Base-by-base conservation (phyloP, 2,113 vertebrate species). In the Salvelinus fontinalis region DNA sequence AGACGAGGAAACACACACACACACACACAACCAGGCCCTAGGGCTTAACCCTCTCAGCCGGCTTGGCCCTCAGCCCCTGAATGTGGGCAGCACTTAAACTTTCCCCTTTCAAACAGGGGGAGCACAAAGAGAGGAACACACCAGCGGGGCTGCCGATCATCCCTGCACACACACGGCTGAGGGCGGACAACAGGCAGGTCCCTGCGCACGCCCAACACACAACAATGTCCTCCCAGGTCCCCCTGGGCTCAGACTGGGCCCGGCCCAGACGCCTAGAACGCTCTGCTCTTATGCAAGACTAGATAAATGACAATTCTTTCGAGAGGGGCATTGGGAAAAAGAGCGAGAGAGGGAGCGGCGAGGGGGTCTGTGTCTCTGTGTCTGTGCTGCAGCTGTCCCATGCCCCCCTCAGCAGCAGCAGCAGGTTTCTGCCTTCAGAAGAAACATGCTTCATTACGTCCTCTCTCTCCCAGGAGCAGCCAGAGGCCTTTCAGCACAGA, bases 381-480 rank as follows among this genome's bases (percentile, higher is more conserved):
- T 16, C 51, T 54, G 51, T 18, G 51, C 51, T 90, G 96, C 97
- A 99, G 97, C 97, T 99, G 97, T 96, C 95, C 94, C 81, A 83
- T 31, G 44, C 84, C 79, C 81, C 85, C 69, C 80, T 72, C 51
- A 54, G 13, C 51, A 86, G 93, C 93, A 95, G 93, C 95, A 95
- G 95, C 95, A 96, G 96, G 96, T 98, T 96, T 96, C 95, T 96
- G 95, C 96, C 97, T 95, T 96, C 96, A 96, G 95, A 87, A 97
- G 97, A 97, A 97, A 96, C 96, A 99, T 95, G 98, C 95, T 99
- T 99, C 97, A 99, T 99, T 99, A 99, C 97, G 97, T 97, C 95
- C 95, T 96, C 96, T 97, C 96, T 97, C 97, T 98, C 96, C 95
- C 95, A 94, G 87, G 95, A 97, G 95, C 96, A 96, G 95, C 95